Conservation (phyloP, 2,113 vertebrate genomes). For the Myodes glareolus region DNA sequence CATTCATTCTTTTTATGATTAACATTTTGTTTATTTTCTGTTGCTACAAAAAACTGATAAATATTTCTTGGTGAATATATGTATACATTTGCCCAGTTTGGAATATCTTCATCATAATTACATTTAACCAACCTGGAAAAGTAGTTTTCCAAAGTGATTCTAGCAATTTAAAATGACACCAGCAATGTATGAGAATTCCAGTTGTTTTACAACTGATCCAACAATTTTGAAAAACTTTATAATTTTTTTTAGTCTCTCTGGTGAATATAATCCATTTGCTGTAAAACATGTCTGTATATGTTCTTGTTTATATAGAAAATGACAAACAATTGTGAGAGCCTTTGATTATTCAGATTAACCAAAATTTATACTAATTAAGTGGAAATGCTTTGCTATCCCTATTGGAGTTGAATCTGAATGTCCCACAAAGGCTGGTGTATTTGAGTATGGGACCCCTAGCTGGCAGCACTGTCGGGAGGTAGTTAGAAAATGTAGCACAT, state of each 20-base stretch:
- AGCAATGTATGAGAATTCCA: neutral
- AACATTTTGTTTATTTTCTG: constrained; percentile 22
- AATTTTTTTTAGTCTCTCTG: neutral
- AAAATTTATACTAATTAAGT: constrained; percentile 9
- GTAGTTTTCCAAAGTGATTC: constrained; percentile 43
- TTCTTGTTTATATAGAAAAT: constrained; percentile 12
- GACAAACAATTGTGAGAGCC: neutral
- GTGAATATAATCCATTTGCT: neutral
- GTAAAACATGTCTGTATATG: constrained; percentile 1
- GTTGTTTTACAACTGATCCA: neutral
- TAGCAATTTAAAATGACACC: neutral
- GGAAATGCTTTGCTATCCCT: constrained; percentile 2
- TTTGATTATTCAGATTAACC: constrained; percentile 39
- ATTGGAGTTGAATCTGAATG: neutral
- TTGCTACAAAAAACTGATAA: constrained; percentile 9
- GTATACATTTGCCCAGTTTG: neutral
- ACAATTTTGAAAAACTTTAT: neutral
- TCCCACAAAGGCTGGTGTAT: neutral
- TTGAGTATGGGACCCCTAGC: neutral
- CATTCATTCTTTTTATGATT: neutral
- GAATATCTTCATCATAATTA: constrained; percentile 1
- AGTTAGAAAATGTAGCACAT: neutral
- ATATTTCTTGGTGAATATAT: constrained; percentile 32
- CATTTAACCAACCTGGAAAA: constrained; percentile 41
- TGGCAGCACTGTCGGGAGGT: neutral